A percentile compares a stretch with the other conserved stretches of the same genome.
Conservation (phyloP, 2,113 vertebrate genomes). For the Syngnathoides biaculeatus region DNA sequence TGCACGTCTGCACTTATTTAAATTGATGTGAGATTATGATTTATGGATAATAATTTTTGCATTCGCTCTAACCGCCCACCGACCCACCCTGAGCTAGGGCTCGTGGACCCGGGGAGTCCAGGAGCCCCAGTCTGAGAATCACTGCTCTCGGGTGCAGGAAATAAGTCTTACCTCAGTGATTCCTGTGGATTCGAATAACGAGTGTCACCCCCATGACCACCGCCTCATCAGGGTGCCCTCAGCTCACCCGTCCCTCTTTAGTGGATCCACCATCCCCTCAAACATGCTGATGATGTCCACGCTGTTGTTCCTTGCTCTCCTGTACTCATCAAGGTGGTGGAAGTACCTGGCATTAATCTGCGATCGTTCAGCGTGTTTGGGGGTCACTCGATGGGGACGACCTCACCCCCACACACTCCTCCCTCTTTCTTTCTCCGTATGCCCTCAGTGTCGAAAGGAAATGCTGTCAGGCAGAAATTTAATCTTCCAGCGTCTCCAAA, state of each 20-base stretch:
- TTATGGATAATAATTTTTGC: background rate
- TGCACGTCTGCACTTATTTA: too few species aligned
- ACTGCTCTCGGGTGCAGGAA: background rate
- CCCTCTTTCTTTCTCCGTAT: slow-evolving; percentile 28
- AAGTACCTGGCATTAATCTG: slow-evolving; percentile 49
- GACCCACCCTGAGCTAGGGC: background rate
- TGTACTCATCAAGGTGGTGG: background rate
- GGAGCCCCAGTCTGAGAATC: background rate
- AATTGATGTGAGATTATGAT: background rate
- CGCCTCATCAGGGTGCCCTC: slow-evolving; percentile 12
- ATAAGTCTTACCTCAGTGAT: background rate
- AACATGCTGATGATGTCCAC: background rate
- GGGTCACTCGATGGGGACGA: slow-evolving; percentile 39
- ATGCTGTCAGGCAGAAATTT: slow-evolving; percentile 76
- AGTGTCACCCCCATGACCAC: slow-evolving; percentile 25
- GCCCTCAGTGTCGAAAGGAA: slow-evolving; percentile 38
- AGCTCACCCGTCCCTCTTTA: slow-evolving; percentile 14
- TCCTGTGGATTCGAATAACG: background rate
- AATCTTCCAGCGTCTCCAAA: slow-evolving; percentile 48
- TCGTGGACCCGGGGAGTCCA: background rate
- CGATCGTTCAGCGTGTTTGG: slow-evolving; percentile 54
- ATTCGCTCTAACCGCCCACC: too few species aligned
- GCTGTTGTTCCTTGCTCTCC: background rate
- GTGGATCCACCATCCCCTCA: slow-evolving; percentile 10
- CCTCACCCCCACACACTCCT: slow-evolving; percentile 33